Percentiles rank a stretch among this genome's conserved stretches.
These are phyloP conservation scores for Diadophis punctatus DNA, from an alignment of 2,113 vertebrate species.

Conservation along the genomic window DNA sequence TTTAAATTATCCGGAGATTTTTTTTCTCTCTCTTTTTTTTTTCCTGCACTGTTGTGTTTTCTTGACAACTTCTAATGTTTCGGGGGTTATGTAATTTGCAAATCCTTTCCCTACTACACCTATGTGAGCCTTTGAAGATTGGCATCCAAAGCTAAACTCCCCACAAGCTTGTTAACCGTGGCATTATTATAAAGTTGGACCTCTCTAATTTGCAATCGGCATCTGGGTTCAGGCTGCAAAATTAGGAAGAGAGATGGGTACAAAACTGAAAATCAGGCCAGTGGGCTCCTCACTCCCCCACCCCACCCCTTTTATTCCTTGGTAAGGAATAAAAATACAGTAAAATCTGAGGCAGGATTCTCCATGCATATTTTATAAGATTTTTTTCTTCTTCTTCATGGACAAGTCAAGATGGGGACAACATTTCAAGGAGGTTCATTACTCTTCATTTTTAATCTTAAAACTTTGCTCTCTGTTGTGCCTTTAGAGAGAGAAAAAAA, in stretches of 20 bases:
- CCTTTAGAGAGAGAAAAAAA: background rate
- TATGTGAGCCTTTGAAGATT: background rate
- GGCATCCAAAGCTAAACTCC: background rate
- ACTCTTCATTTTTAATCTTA: background rate
- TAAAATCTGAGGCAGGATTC: conserved; percentile 14
- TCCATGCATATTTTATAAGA: conserved; percentile 23
- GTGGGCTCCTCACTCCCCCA: background rate
- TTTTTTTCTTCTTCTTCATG: conserved; percentile 15
- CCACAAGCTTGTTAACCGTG: background rate
- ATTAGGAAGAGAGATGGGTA: background rate
- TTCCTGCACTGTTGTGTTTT: background rate
- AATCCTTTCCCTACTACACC: background rate
- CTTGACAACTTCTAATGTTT: background rate
- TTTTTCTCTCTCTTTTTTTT: no score
- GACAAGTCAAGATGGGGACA: background rate
- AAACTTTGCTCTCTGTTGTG: conserved; percentile 7
- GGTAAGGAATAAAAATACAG: background rate
- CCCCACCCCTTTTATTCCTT: no score
- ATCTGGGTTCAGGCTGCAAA: background rate
- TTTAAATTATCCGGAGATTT: background rate
- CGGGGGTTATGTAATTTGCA: background rate
- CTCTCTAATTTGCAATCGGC: background rate
- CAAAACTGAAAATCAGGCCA: accelerated
- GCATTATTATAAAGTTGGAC: background rate
- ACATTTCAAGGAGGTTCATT: conserved; percentile 9